Base-by-base conservation (phyloP, 2,797 vertebrate genomes). In the Thalassophryne amazonica region DNA sequence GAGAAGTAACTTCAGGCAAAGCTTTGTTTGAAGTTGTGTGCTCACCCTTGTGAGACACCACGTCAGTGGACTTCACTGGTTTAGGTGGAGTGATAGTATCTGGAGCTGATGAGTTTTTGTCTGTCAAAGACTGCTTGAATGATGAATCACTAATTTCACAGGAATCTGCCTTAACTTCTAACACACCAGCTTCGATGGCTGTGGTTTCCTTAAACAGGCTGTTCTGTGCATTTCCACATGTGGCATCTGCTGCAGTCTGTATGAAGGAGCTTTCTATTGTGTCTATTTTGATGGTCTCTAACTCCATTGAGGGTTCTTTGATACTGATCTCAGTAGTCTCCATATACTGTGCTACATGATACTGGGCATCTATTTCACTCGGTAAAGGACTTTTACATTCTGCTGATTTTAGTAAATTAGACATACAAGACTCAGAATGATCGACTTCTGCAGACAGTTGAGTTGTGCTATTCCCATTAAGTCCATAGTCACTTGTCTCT, bases 401-500 rank as follows among this genome's bases (percentile, higher is more conserved):
- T 22, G 15, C 9, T 33, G 4, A 2, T 22, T 15, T 32, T 42
- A 16, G 34, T 43, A 32, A 18, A 38, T 1, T 31, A 2, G 18
- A 7, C 29, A 28, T 10, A 5, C 4, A 54, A 34, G 57, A 53
- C 28, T 78, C 53, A 43, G 10, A 56, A 16, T 21, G 6, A 57
- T 4, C 33, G 11, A 33, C 29, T 24, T 62, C 38, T 43, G 25
- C 4, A 14, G 33, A 17, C 2, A 59, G 12, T 28, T 71, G 38
- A 58, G 59, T 3, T 6, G 33, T 56, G 31, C 12, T 42, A 28
- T n/a, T 16, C 51, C 76, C 39, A 38, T 14, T 27, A 0, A 42
- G 14, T 3, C 60, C 33, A 6, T 55, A 19, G 12, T 87, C 75
- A 60, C 4, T 43, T 46, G 13, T 42, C 16, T 88, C 80, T 7